Percentiles rank a stretch among this genome's conserved stretches.
Conservation (phyloP, 2,797 vertebrate species). For the Apodemus agrarius region DNA sequence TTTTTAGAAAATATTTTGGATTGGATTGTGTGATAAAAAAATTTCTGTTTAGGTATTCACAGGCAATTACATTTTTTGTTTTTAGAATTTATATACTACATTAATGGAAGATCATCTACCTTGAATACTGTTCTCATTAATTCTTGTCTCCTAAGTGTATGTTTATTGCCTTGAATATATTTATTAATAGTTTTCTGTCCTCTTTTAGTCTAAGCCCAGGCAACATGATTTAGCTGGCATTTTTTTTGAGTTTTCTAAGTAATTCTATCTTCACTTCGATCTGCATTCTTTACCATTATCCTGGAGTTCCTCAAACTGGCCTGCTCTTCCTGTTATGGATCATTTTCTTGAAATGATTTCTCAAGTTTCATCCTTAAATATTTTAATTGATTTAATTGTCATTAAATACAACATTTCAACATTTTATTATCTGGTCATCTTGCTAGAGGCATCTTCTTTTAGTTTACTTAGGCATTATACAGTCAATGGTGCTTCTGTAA, state of each 20-base stretch:
- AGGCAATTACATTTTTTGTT: not conserved
- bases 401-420: not conserved
- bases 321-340: not conserved
- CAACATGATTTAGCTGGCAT: not conserved
- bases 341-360: not conserved
- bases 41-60: not conserved
- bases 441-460: not conserved
- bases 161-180: not conserved
- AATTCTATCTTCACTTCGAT: not conserved
- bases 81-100: not conserved
- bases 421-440: not conserved
- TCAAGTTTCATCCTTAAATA: not conserved
- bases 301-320: not conserved
- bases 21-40: not conserved
- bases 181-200: not conserved
- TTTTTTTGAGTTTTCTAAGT: not conserved
- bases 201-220: not conserved
- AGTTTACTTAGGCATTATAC: not conserved
- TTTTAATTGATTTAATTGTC: not conserved
- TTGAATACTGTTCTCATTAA: not conserved
- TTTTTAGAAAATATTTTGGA: too few relatives aligned
- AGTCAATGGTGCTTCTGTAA: not conserved
- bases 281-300: not conserved
- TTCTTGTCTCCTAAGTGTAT: not conserved
- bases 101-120: not conserved